A percentile compares a stretch with the other conserved stretches of the same genome.
Conservation (phyloP, 2,113 vertebrate genomes). For the Agelaius tricolor region DNA sequence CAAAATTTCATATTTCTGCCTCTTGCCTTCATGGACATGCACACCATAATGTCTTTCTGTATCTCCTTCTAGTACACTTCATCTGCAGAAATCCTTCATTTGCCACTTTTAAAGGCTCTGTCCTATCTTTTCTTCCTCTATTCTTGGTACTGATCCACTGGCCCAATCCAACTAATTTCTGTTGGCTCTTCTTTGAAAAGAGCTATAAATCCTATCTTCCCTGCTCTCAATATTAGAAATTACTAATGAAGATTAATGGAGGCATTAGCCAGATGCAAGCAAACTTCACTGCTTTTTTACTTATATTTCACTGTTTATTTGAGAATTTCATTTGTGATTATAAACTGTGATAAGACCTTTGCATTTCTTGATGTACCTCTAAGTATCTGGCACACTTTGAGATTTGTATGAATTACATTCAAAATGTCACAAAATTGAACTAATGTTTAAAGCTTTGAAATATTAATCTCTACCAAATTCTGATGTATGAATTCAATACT, state of each 20-base stretch:
- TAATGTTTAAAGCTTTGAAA: conserved; percentile 28
- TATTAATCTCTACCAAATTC: conserved; percentile 25
- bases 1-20: not conserved
- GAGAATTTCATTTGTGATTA: not conserved
- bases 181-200: not conserved
- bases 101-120: not conserved
- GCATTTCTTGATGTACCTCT: not conserved
- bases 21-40: not conserved
- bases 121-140: not conserved
- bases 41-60: not conserved
- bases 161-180: conserved; percentile 33
- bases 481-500: conserved; percentile 40
- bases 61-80: not conserved
- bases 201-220: conserved; percentile 16
- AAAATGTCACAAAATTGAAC: conserved; percentile 34
- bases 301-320: not conserved
- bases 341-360: not conserved
- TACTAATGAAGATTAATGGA: conserved; percentile 11
- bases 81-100: not conserved
- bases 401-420: not conserved
- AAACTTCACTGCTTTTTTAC: not conserved
- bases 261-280: not conserved
- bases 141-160: conserved; percentile 29
- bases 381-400: not conserved
- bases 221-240: conserved; percentile 6